Percentiles rank a stretch among this genome's conserved stretches.
Conservation (phyloP, 1,140 invertebrate species). For the Drosophila repleta region DNA sequence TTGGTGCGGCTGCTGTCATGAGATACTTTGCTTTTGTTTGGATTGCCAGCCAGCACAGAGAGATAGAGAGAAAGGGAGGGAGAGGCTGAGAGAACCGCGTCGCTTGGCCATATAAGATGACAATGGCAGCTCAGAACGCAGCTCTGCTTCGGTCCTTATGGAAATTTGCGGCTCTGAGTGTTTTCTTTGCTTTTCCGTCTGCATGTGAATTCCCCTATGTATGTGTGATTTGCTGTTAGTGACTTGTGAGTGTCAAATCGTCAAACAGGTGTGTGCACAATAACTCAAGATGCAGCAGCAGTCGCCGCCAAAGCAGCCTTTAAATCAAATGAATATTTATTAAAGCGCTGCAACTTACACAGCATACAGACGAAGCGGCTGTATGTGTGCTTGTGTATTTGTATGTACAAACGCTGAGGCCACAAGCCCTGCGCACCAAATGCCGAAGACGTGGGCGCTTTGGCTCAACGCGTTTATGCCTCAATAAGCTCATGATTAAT, state of each 20-base stretch:
- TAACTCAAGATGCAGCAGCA: slow-evolving; percentile 51
- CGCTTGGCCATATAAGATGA: slow-evolving; percentile 43
- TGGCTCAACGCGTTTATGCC: slow-evolving; percentile 75
- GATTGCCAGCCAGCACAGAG: slow-evolving; percentile 24
- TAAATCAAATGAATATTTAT: slow-evolving; percentile 73
- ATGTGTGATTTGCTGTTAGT: slow-evolving; percentile 28
- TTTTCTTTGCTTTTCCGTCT: slow-evolving; percentile 39
- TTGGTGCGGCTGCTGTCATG: slow-evolving; percentile 50
- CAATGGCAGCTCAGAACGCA: slow-evolving; percentile 39
- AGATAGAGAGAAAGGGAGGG: not conserved
- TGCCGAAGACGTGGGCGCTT: slow-evolving; percentile 59
- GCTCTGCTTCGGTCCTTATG: slow-evolving; percentile 46
- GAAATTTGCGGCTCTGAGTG: slow-evolving; percentile 61
- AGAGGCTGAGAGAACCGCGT: not conserved
- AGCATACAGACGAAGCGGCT: not conserved
- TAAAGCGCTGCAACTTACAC: slow-evolving; percentile 52
- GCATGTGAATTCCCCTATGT: slow-evolving; percentile 12
- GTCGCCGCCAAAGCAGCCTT: slow-evolving; percentile 16
- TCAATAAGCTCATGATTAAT: slow-evolving; percentile 82
- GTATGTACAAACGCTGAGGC: not conserved
- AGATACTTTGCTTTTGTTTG: slow-evolving; percentile 69
- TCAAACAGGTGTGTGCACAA: slow-evolving; percentile 66
- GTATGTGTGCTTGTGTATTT: not conserved
- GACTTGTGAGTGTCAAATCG: slow-evolving; percentile 27
- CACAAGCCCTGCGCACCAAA: slow-evolving; percentile 31